A percentile compares a stretch with the other conserved stretches of the same genome.
phyloP scores from a whole-genome alignment of 2,888 invertebrate genomes.

The Syrista parreyssii region DNA sequence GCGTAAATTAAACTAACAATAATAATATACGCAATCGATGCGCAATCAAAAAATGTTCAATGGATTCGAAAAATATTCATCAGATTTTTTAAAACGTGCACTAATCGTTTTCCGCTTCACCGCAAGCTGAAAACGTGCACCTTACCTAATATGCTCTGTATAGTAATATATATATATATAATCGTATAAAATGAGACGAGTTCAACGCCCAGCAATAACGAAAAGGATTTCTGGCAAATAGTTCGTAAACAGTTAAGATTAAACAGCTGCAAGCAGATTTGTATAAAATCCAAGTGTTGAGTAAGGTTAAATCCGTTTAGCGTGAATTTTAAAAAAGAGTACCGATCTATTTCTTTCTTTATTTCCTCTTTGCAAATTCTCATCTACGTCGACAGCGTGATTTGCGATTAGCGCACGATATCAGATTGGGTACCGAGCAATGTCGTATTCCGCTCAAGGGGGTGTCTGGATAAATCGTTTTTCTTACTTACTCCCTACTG shows the following conservation, averaged over 20 bases:
- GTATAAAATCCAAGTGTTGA: neutral
- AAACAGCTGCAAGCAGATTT: neutral
- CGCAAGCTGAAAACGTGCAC: too few relatives aligned
- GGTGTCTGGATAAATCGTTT: neutral
- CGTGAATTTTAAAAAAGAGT: neutral
- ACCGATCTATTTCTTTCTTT: neutral
- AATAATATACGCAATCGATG: too few relatives aligned
- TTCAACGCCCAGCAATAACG: neutral
- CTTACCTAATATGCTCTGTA: too few relatives aligned
- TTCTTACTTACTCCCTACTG: neutral
- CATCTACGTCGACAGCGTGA: neutral
- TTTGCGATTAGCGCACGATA: neutral
- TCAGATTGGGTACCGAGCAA: neutral
- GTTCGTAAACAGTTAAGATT: neutral
- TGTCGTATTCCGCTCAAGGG: neutral
- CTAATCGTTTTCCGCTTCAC: too few relatives aligned
- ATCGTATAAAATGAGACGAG: too few relatives aligned
- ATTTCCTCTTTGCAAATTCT: neutral
- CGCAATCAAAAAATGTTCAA: too few relatives aligned
- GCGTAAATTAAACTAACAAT: too few relatives aligned
- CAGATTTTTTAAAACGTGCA: too few relatives aligned
- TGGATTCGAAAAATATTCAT: too few relatives aligned
- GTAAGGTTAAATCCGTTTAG: neutral
- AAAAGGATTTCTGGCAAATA: neutral
- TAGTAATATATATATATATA: too few relatives aligned